Conservation (phyloP, 1,140 invertebrate genomes). For the Colletes latitarsis region DNA sequence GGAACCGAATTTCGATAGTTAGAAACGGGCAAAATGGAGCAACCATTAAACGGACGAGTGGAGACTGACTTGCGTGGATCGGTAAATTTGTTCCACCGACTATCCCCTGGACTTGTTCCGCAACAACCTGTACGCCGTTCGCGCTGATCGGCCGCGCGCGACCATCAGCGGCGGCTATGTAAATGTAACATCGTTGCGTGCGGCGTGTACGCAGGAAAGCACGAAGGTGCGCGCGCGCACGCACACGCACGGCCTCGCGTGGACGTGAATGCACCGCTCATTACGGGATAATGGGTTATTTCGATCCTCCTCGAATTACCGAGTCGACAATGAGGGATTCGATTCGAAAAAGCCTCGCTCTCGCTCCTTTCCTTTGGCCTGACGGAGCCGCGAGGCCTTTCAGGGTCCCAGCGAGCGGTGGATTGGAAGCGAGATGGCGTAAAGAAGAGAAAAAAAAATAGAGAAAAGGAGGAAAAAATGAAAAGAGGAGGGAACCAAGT, state of each 20-base stretch:
- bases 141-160: neutral
- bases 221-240: neutral
- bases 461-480: constrained; percentile 9
- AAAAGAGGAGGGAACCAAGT: neutral
- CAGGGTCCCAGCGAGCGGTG: constrained; percentile 44
- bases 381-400: constrained; percentile 39
- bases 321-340: constrained; percentile 76
- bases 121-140: too few relatives aligned
- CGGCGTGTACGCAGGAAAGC: constrained; percentile 8
- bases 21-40: too few relatives aligned
- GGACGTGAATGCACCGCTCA: constrained; percentile 71
- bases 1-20: too few relatives aligned
- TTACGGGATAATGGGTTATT: constrained; percentile 77
- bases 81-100: too few relatives aligned
- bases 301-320: constrained; percentile 77
- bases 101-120: too few relatives aligned
- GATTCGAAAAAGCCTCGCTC: constrained; percentile 67
- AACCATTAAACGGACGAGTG: too few relatives aligned
- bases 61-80: too few relatives aligned
- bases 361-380: constrained; percentile 2
- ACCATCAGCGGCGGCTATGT: neutral
- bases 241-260: constrained; percentile 11
- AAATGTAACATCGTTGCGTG: constrained; percentile 35
- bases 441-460: constrained; percentile 36
- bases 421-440: constrained; percentile 53